Conservation (phyloP, 2,888 invertebrate species). For the Arge pagana region DNA sequence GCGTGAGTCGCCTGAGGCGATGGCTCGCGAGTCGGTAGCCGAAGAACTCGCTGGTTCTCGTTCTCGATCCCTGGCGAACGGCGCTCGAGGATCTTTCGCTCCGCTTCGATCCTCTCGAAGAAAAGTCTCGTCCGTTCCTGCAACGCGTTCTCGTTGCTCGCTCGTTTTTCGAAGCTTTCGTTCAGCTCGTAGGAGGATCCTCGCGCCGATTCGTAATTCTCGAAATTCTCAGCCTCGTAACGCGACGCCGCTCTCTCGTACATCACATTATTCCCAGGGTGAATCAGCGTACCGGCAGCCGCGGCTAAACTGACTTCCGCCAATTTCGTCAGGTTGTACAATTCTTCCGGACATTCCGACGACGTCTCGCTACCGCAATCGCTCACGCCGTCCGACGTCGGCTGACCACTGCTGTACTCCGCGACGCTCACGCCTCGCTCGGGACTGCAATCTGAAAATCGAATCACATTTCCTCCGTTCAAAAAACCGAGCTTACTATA, state of each 20-base stretch:
- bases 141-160: slow-evolving; percentile 35
- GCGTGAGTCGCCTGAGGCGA: background rate
- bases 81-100: slow-evolving; percentile 39
- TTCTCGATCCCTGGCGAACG: slow-evolving; percentile 7
- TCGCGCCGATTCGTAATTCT: too few relatives aligned
- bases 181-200: slow-evolving; percentile 2
- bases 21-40: slow-evolving; percentile 7
- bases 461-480: background rate
- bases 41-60: background rate
- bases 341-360: slow-evolving; percentile 64
- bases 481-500: too few relatives aligned
- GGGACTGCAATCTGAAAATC: slow-evolving; percentile 46
- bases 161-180: slow-evolving; percentile 10
- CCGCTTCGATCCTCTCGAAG: slow-evolving; percentile 50
- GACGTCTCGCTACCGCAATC: slow-evolving; percentile 56
- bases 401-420: slow-evolving; percentile 50
- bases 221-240: slow-evolving; percentile 3
- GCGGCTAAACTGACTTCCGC: slow-evolving; percentile 75
- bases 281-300: slow-evolving; percentile 63
- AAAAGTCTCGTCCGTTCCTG: slow-evolving; percentile 46
- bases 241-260: slow-evolving; percentile 43
- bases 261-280: slow-evolving; percentile 46
- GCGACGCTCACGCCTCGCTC: slow-evolving; percentile 46
- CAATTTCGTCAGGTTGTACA: slow-evolving; percentile 75
- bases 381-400: slow-evolving; percentile 55